A percentile compares a stretch with the other conserved stretches of the same genome.
Conservation (phyloP, 2,113 vertebrate species). For the Cisticola juncidis region DNA sequence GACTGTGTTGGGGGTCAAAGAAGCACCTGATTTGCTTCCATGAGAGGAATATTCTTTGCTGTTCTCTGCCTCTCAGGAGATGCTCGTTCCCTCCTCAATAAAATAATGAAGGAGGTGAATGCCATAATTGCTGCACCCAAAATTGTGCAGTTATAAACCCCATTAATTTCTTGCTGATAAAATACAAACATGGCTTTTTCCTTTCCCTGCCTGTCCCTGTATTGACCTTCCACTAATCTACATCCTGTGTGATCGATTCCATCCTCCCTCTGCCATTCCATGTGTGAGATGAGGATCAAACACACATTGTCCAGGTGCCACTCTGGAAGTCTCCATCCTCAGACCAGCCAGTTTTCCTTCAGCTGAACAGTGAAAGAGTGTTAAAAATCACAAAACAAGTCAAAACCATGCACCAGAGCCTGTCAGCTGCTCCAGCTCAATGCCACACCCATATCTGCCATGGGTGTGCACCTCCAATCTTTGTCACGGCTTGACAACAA, state of each 20-base stretch:
- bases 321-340: not conserved
- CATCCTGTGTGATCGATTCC: not conserved
- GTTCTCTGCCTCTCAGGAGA: not conserved
- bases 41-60: not conserved
- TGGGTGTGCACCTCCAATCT: not conserved
- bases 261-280: not conserved
- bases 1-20: not conserved
- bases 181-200: not conserved
- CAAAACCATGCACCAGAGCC: fast-evolving
- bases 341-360: not conserved
- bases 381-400: not conserved
- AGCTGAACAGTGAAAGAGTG: not conserved
- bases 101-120: not conserved
- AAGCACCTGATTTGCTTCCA: not conserved
- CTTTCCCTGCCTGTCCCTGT: not conserved
- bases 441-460: not conserved
- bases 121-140: not conserved
- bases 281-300: not conserved
- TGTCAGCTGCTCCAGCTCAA: not conserved
- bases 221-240: not conserved
- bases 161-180: not conserved
- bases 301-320: not conserved
- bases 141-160: not conserved
- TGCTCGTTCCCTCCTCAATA: not conserved
- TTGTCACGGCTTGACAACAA: not conserved